Base-by-base conservation (phyloP, 1,140 invertebrate species). In the Papilio dardanus region DNA sequence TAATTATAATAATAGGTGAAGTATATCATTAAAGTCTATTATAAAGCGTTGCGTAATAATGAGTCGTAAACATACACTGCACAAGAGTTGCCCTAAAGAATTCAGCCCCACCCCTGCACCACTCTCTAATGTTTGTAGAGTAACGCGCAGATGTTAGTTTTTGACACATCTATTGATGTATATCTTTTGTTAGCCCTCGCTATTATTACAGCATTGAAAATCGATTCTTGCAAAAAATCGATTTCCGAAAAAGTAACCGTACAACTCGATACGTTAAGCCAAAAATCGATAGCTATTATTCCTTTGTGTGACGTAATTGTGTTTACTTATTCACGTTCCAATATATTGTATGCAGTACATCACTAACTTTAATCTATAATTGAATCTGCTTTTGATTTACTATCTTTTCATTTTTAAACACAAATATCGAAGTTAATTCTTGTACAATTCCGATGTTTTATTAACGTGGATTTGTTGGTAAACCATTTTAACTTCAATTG, bases 141-240 rank as follows among this genome's bases (percentile, higher is more conserved):
- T 84, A 87, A 86, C 78, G 88, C 90, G 92, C 91, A 93, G 92
- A 93, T 93, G 92, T 92, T 92, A 92, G 90, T 93, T 92, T 93
- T 92, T 93, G 92, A 93, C 92, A 93, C 90, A 90, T 82, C 84
- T 91, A 90, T 93, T 93, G 92, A 93, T 93, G 91, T 91, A 89
- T 84, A 83, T 85, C 89, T 82, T 87, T 93, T 93, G 90, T 92
- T 91, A 76, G 77, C 75, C 80, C 79, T 77, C 77, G 76, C 83
- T 86, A 90, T 89, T 91, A 89, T 92, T 92, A 84, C 81, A 74
- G 77, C 85, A 78, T 86, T 76, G 86, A 91, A 91, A 92, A 92
- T 87, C 85, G 83, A 88, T 86, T 75, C 76, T 62, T 77, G 83
- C 88, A 87, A 87, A 89, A 85, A 85, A 86, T 78, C 74, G 80